phyloP scores from a whole-genome alignment of 2,888 invertebrate species.

The Eulithis testata region DNA sequence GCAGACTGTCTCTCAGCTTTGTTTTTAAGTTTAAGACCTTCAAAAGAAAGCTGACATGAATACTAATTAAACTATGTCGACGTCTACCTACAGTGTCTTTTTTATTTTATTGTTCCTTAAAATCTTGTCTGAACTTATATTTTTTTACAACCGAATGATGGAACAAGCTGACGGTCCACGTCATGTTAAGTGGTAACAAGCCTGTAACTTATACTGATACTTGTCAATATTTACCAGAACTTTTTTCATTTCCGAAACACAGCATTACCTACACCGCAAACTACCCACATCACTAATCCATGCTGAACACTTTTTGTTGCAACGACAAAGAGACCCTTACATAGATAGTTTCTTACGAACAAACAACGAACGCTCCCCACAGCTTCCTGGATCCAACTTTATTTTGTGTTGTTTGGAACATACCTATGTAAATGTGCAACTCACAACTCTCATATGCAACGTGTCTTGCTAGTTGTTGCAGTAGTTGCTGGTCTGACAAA shows the following conservation, averaged over 20 bases:
- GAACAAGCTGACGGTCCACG: too few relatives aligned
- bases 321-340: constrained; percentile 60
- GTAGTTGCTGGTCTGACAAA: too few relatives aligned
- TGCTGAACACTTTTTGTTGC: constrained; percentile 58
- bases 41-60: constrained; percentile 10
- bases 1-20: constrained; percentile 23
- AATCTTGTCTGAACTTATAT: too few relatives aligned
- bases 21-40: constrained; percentile 24
- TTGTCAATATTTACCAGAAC: too few relatives aligned
- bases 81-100: too few relatives aligned
- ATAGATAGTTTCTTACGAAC: constrained; percentile 60
- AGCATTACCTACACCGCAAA: too few relatives aligned
- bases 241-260: too few relatives aligned
- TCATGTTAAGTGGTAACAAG: too few relatives aligned
- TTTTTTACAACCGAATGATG: too few relatives aligned
- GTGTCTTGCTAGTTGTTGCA: too few relatives aligned
- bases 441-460: not conserved
- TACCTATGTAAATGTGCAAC: not conserved
- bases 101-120: too few relatives aligned
- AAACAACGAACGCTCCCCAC: constrained; percentile 51
- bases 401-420: constrained; percentile 40
- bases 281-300: constrained; percentile 29
- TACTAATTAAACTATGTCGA: constrained; percentile 3
- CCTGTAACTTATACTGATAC: too few relatives aligned
- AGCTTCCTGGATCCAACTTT: constrained; percentile 47